phyloP scores from a whole-genome alignment of 2,888 invertebrate genomes.

The Drosophila antonietae region DNA sequence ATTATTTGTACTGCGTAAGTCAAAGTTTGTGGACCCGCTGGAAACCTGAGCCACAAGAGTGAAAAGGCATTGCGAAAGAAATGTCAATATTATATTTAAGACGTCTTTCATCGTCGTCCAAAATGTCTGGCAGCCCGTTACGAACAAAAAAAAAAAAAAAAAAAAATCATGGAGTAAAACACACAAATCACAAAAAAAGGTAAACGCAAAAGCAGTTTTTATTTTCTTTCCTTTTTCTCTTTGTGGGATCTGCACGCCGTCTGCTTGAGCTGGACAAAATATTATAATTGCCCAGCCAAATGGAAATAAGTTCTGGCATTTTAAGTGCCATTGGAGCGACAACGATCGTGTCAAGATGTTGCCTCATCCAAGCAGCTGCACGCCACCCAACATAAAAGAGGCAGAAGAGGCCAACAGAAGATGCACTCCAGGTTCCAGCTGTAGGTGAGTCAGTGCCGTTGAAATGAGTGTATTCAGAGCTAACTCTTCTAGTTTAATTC shows the following conservation, averaged over 20 bases:
- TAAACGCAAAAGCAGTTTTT: slow-evolving; percentile 66
- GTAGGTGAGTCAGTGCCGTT: slow-evolving; percentile 24
- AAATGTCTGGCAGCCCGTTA: slow-evolving; percentile 53
- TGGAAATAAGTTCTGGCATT: slow-evolving; percentile 78
- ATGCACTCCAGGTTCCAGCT: slow-evolving; percentile 2
- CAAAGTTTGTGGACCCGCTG: slow-evolving; percentile 63
- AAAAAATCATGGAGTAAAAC: slow-evolving; percentile 65
- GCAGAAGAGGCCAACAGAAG: background rate
- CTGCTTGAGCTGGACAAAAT: slow-evolving; percentile 57
- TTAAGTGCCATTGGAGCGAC: slow-evolving; percentile 71
- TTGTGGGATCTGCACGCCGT: slow-evolving; percentile 23
- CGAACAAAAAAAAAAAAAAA: slow-evolving; percentile 12
- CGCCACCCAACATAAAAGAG: background rate
- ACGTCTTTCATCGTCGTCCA: slow-evolving; percentile 50
- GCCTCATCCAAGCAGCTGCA: slow-evolving; percentile 39
- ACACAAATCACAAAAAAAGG: slow-evolving; percentile 68
- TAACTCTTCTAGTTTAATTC: background rate
- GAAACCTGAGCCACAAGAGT: slow-evolving; percentile 50
- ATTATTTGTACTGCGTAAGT: slow-evolving; percentile 79
- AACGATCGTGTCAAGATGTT: slow-evolving; percentile 59
- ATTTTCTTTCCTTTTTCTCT: slow-evolving; percentile 7
- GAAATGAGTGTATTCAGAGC: slow-evolving; percentile 3
- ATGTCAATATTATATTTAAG: slow-evolving; percentile 79
- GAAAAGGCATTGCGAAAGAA: slow-evolving; percentile 56
- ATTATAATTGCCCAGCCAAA: slow-evolving; percentile 80